Evolutionary conservation across 2,797 vertebrate genomes (phyloP), one percentile per base, ranked within the genome.

Genomic region (Scarus forsteni): DNA sequence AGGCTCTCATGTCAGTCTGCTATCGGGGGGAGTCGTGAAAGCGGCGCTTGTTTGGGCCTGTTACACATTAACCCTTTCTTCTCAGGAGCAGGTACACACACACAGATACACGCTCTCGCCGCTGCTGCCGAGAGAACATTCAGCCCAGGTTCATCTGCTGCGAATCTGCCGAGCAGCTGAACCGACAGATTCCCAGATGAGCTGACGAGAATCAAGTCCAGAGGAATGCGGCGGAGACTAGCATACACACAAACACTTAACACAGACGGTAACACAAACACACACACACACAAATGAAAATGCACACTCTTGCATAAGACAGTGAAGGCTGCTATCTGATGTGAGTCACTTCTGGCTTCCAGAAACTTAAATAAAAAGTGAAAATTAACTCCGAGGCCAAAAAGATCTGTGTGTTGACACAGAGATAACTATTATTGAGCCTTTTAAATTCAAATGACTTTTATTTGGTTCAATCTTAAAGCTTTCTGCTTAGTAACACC

Each of bases 31-130:
- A 38, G 64, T 70, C 39, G 79, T 92, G 88, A 92, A 92, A 79
- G 88, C 85, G 44, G 66, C 50, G 1, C 82, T 89, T 92, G 91
- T 92, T 84, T 35, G 42, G 80, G 66, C 89, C 73, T 86, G 90
- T 91, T 91, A 91, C 62, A 89, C 73, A 92, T 92, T 92, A 92
- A 92, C 89, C 54, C 69, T 79, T 75, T 81, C 27, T 27, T 27
- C 44, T 67, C 59, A 52, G 65, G 39, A 10, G 55, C 70, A 64
- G 46, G 61, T 68, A 73, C 16, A 44, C 27, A 44, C 27, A 27
- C 27, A 27, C 36, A 15, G 42, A 1, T 0, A 15, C 15, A 18
- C 42, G 48, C 45, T 14, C 46, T 53, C 9, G 7, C 38, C 7
- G 38, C 38, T 27, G 1, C 38, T 40, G 27, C 35, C 8, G 45